Evolutionary conservation across 1,140 invertebrate genomes (phyloP).

Genomic region (Musca vetustissima): DNA sequence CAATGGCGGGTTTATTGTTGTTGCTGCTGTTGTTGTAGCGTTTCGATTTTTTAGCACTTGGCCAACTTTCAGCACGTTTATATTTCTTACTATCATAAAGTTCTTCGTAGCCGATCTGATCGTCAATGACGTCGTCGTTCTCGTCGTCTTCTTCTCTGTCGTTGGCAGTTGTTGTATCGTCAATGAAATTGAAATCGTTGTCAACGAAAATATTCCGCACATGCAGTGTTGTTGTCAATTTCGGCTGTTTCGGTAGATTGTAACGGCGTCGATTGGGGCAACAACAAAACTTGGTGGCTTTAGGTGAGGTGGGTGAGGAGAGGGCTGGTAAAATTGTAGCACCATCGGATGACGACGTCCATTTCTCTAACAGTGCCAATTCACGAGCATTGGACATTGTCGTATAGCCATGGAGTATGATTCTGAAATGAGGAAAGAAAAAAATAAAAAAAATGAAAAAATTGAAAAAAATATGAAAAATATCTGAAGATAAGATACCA

Average conservation of each 20-base stretch:
- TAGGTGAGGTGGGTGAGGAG: conserved; percentile 49
- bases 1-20: conserved; percentile 25
- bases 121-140: not conserved
- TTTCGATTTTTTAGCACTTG: conserved; percentile 7
- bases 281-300: conserved; percentile 50
- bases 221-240: conserved; percentile 45
- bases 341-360: conserved; percentile 43
- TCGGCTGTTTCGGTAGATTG: conserved; percentile 45
- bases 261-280: conserved; percentile 51
- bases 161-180: conserved; percentile 43
- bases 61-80: conserved; percentile 19
- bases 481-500: not conserved
- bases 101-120: not conserved
- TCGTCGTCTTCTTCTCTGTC: not conserved
- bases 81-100: conserved; percentile 9
- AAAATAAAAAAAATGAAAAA: not conserved
- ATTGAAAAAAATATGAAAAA: not conserved
- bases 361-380: conserved; percentile 53
- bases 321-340: conserved; percentile 41
- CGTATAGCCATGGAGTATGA: conserved; percentile 50
- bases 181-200: conserved; percentile 52
- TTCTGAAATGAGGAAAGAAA: conserved; percentile 34
- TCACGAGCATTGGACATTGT: conserved; percentile 55
- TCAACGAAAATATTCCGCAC: conserved; percentile 51
- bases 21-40: conserved; percentile 25